These are phyloP conservation scores for Sander lucioperca DNA, from an alignment of 2,113 vertebrate species.

Conservation along the genomic window DNA sequence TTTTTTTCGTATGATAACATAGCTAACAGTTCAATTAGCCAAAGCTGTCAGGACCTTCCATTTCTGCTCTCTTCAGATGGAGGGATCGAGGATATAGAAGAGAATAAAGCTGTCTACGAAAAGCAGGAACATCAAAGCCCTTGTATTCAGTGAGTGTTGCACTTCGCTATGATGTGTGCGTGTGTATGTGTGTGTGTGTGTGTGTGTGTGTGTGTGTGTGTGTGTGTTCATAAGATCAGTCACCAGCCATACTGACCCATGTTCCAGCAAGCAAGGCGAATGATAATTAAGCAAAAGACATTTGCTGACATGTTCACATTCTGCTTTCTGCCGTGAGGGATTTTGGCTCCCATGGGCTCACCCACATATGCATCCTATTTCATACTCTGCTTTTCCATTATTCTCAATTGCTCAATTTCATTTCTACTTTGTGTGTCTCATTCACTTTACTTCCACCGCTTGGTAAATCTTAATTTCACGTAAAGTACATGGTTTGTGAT, in stretches of 20 bases:
- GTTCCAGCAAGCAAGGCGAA: constrained; percentile 31
- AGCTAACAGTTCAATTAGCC: constrained; percentile 88
- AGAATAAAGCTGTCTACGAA: constrained; percentile 57
- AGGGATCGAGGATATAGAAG: constrained; percentile 32
- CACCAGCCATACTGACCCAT: constrained; percentile 53
- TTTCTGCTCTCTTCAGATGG: constrained; percentile 33
- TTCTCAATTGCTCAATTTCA: background rate
- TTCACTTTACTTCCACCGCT: background rate
- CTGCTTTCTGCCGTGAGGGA: constrained; percentile 1
- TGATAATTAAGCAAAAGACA: constrained; percentile 52
- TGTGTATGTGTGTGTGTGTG: constrained; percentile 3
- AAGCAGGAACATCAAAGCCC: constrained; percentile 74
- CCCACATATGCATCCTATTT: background rate
- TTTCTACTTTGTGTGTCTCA: background rate
- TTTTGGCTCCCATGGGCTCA: background rate
- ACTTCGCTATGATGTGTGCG: constrained; percentile 18
- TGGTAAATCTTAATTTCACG: background rate
- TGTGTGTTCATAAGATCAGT: constrained; percentile 41
- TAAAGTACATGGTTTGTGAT: background rate
- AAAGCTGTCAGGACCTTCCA: constrained; percentile 67
- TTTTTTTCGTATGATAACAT: constrained; percentile 75
- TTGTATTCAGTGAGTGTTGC: constrained; percentile 43
- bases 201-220: background rate
- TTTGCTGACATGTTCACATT: constrained; percentile 34
- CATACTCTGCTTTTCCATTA: background rate